Evolutionary conservation across 2,888 invertebrate genomes (phyloP).

Genomic region (Lycocerus yunnanus): DNA sequence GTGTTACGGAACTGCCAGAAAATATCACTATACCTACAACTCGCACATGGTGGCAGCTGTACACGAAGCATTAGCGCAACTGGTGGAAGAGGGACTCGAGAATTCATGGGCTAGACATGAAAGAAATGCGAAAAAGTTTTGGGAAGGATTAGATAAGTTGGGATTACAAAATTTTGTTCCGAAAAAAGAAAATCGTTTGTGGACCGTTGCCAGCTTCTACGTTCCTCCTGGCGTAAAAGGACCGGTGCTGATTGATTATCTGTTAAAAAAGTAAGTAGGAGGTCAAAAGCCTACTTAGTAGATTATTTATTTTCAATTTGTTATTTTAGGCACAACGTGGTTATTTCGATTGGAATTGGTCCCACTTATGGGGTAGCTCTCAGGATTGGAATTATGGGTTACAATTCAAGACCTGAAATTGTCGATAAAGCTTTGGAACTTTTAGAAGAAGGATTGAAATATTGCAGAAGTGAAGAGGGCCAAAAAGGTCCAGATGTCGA

Average conservation of each 20-base stretch:
- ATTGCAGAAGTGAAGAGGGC: neutral
- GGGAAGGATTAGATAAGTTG: slow-evolving; percentile 65
- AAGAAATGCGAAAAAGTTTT: slow-evolving; percentile 64
- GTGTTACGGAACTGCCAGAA: slow-evolving; percentile 24
- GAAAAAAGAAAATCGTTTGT: slow-evolving; percentile 65
- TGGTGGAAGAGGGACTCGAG: slow-evolving; percentile 71
- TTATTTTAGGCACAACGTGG: slow-evolving; percentile 61
- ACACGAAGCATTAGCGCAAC: slow-evolving; percentile 72
- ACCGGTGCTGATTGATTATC: slow-evolving; percentile 45
- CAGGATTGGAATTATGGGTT: slow-evolving; percentile 82
- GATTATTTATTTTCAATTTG: neutral
- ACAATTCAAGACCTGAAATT: slow-evolving; percentile 53
- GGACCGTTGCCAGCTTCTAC: slow-evolving; percentile 67
- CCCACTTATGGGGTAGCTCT: slow-evolving; percentile 75
- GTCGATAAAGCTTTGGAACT: slow-evolving; percentile 47
- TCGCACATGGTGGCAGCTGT: slow-evolving; percentile 76
- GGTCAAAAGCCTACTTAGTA: too few species aligned
- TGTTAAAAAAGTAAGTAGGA: slow-evolving; percentile 35
- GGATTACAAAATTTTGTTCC: slow-evolving; percentile 71
- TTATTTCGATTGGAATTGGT: slow-evolving; percentile 80
- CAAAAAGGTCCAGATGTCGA: neutral
- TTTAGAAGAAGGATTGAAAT: slow-evolving; percentile 44
- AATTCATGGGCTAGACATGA: slow-evolving; percentile 71
- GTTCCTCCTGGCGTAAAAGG: slow-evolving; percentile 67
- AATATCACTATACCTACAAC: slow-evolving; percentile 76